A percentile compares a stretch with the other conserved stretches of the same genome.
Evolutionary conservation across 2,797 vertebrate species (phyloP).

Genomic region (Sebastes oblongus): DNA sequence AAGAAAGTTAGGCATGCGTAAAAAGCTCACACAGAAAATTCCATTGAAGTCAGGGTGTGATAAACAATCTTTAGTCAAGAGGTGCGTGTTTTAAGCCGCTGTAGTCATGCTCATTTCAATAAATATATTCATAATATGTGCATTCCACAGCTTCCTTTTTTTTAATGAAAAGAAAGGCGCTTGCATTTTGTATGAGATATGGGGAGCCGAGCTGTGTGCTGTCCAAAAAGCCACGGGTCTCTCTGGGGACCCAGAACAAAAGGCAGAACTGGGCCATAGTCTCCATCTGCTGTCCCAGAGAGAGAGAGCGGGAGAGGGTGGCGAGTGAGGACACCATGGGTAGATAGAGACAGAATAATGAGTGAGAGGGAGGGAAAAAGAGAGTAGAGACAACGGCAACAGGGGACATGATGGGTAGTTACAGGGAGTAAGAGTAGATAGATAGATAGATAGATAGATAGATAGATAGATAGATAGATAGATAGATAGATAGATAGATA

Average conservation of each 20-base stretch:
- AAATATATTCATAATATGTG: conserved; percentile 63
- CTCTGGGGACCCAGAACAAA: conserved; percentile 98
- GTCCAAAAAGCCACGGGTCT: conserved; percentile 80
- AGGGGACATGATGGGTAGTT: conserved; percentile 14
- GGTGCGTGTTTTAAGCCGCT: conserved; percentile 14
- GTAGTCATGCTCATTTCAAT: conserved; percentile 38
- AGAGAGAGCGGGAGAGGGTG: conserved; percentile 60
- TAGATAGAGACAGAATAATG: conserved; percentile 60
- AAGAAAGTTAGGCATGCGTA: background rate
- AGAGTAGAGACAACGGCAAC: conserved; percentile 16
- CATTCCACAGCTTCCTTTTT: conserved; percentile 72
- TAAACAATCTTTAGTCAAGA: background rate
- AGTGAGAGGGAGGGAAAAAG: conserved; percentile 18
- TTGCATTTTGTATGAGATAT: conserved; percentile 98
- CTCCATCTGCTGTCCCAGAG: conserved; percentile 96
- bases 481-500: background rate
- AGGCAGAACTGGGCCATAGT: conserved; percentile 96
- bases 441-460: background rate
- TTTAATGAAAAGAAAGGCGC: conserved; percentile 88
- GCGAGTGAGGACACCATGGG: conserved; percentile 52
- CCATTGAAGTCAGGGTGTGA: background rate
- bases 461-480: conserved; percentile 13
- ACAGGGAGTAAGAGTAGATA: background rate
- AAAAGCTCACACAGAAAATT: background rate
- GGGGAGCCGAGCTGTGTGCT: conserved; percentile 77